Evolutionary conservation across 1,140 invertebrate species (phyloP).

Genomic region (Scaptomyza hsui): DNA sequence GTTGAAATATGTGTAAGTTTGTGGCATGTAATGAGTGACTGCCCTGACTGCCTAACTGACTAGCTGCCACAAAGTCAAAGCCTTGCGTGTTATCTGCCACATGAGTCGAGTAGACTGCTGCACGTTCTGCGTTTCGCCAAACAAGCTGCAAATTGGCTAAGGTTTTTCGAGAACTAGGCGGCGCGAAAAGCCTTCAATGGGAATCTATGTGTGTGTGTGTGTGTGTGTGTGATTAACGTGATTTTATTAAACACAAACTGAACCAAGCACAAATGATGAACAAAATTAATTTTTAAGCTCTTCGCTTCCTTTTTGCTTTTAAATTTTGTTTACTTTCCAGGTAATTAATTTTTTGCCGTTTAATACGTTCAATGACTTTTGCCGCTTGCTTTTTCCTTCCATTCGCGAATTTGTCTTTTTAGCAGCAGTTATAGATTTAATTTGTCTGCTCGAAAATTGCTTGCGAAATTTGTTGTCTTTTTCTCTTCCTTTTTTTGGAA

Average conservation of each 20-base stretch:
- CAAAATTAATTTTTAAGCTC: too few relatives aligned
- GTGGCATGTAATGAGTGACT: conserved; percentile 44
- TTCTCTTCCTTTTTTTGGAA: conserved; percentile 15
- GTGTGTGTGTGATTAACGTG: not conserved
- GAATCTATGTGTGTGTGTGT: not conserved
- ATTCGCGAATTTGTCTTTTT: conserved; percentile 30
- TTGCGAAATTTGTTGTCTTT: conserved; percentile 10
- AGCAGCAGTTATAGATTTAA: conserved; percentile 22
- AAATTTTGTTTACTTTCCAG: conserved; percentile 78
- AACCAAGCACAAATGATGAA: not conserved
- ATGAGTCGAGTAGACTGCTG: conserved; percentile 7
- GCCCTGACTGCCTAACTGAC: conserved; percentile 40
- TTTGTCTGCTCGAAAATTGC: conserved; percentile 24
- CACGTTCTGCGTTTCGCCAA: conserved; percentile 28
- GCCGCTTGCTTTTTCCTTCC: conserved; percentile 26
- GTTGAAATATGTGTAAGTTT: conserved; percentile 49
- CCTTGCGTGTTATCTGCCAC: conserved; percentile 59
- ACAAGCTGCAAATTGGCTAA: conserved; percentile 68
- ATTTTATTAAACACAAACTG: not conserved
- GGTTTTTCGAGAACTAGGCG: conserved; percentile 43
- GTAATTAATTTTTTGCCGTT: conserved; percentile 79
- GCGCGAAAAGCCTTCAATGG: conserved; percentile 67
- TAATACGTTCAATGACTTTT: conserved; percentile 80
- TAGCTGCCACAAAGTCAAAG: conserved; percentile 68
- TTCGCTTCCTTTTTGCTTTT: too few relatives aligned